A percentile compares a stretch with the other conserved stretches of the same genome.
Conservation (phyloP, 2,888 invertebrate genomes). For the Lumbricus terrestris region DNA sequence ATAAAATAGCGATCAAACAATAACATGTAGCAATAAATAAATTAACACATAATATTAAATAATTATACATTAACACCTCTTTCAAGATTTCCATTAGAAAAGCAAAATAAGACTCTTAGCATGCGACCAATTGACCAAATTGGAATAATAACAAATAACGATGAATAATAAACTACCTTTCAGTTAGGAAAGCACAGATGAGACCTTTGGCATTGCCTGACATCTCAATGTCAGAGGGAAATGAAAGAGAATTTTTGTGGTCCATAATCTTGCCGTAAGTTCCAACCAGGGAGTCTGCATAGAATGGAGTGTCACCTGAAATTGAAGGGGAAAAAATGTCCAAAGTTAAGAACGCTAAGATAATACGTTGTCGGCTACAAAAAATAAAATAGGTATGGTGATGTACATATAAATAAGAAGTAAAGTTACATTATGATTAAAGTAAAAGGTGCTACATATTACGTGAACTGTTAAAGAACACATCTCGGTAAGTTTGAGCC, state of each 20-base stretch:
- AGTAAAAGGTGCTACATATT: neutral
- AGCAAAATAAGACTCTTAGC: too few relatives aligned
- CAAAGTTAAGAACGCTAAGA: neutral
- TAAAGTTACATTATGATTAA: neutral
- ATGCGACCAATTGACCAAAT: neutral
- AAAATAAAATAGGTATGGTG: neutral
- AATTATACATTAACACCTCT: neutral
- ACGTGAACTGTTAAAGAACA: neutral
- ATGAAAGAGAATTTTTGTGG: slow-evolving; percentile 89
- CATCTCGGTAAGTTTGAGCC: neutral
- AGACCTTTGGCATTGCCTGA: slow-evolving; percentile 73
- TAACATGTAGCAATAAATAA: neutral
- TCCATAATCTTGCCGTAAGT: slow-evolving; percentile 99
- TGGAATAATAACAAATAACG: neutral
- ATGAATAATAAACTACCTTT: slow-evolving; percentile 65
- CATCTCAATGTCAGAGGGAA: slow-evolving; percentile 88
- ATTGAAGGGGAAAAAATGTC: neutral
- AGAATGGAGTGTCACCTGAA: slow-evolving; percentile 88
- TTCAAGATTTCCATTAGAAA: too few relatives aligned
- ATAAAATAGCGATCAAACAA: neutral
- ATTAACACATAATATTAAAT: neutral
- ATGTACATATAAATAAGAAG: too few relatives aligned
- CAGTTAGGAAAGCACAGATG: slow-evolving; percentile 89
- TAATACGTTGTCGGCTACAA: neutral
- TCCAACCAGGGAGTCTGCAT: slow-evolving; percentile 94